Evolutionary conservation across 1,140 invertebrate species (phyloP).

Genomic region (Littorina saxatilis): DNA sequence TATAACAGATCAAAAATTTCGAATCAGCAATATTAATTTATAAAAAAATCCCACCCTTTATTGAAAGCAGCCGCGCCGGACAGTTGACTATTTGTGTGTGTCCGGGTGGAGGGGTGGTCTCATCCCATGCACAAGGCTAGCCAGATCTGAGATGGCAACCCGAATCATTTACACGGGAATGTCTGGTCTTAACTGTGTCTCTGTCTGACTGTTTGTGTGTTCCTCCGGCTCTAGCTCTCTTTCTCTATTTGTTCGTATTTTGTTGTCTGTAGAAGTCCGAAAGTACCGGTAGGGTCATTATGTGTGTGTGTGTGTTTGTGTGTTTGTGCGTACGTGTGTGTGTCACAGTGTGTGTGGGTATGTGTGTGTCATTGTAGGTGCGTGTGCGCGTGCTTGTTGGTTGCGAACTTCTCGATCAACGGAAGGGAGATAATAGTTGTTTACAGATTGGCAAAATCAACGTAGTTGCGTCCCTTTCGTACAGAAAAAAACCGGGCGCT

Average conservation of each 20-base stretch:
- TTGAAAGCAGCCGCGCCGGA: too few species aligned
- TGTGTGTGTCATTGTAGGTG: not conserved
- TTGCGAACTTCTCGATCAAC: not conserved
- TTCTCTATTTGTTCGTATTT: not conserved
- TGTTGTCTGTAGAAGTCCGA: not conserved
- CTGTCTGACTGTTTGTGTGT: slow-evolving; percentile 5
- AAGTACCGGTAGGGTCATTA: not conserved
- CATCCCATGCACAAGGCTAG: too few species aligned
- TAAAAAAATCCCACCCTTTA: too few species aligned
- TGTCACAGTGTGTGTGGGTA: not conserved
- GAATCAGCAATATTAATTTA: too few species aligned
- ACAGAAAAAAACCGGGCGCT: not conserved
- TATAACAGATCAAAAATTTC: too few species aligned
- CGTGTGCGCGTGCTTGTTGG: slow-evolving; percentile 8
- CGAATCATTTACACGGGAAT: not conserved
- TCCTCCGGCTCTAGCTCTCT: not conserved
- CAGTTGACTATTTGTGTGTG: too few species aligned
- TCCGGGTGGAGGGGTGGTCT: too few species aligned
- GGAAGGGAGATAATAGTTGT: not conserved
- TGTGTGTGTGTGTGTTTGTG: not conserved
- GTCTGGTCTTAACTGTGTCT: not conserved
- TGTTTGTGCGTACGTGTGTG: not conserved
- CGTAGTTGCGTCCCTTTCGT: not conserved
- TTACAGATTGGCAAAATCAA: not conserved
- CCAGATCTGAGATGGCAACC: too few species aligned